Conservation (phyloP, 1,140 invertebrate species). For the Drosophila nigrodunni region DNA sequence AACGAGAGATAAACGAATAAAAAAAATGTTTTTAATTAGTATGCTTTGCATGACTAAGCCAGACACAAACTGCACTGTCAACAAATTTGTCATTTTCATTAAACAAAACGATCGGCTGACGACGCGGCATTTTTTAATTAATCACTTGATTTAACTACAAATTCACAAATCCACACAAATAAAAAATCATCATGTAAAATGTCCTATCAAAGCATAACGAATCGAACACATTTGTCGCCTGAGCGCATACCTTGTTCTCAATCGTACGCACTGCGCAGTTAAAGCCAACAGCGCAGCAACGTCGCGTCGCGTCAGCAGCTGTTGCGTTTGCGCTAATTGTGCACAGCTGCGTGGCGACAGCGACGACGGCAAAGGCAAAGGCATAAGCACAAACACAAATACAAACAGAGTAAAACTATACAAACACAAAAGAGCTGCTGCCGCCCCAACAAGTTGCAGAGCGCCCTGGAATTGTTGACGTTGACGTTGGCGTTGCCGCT, state of each 20-base stretch:
- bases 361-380: slow-evolving; percentile 21
- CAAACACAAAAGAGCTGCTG: slow-evolving; percentile 10
- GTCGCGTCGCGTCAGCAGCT: slow-evolving; percentile 48
- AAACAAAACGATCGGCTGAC: not conserved
- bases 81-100: slow-evolving; percentile 9
- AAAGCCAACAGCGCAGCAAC: slow-evolving; percentile 13
- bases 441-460: slow-evolving; percentile 45
- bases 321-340: slow-evolving; percentile 73
- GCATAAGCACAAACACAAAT: slow-evolving; percentile 8
- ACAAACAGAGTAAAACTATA: slow-evolving; percentile 40
- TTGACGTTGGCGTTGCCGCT: not conserved
- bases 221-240: slow-evolving; percentile 30
- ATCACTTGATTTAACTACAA: no score
- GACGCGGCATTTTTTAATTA: not conserved
- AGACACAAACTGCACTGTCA: not conserved
- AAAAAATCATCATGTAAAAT: not conserved
- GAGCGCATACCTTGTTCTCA: not conserved
- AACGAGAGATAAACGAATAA: slow-evolving; percentile 27
- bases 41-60: not conserved
- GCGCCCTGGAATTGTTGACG: not conserved
- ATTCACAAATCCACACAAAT: no score
- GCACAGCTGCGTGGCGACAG: slow-evolving; percentile 70
- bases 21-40: slow-evolving; percentile 11
- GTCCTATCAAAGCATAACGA: not conserved
- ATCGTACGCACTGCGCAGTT: not conserved